These are phyloP conservation scores for Eupristina koningsbergeri DNA, from an alignment of 1,140 invertebrate genomes.

Conservation along the genomic window DNA sequence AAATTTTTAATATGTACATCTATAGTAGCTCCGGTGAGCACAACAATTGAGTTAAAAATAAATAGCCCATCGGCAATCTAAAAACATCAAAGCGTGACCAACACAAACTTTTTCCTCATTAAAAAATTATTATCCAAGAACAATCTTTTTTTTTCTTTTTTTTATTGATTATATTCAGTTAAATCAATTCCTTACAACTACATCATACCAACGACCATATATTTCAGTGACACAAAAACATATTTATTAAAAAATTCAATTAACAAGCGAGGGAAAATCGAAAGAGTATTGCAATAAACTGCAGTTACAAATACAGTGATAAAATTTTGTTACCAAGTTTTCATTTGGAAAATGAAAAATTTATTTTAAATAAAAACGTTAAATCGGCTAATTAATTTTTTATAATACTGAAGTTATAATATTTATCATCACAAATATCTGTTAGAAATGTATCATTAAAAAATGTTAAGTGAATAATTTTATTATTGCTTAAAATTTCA, in stretches of 20 bases:
- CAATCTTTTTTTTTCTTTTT: too few relatives aligned
- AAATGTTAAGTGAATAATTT: too few relatives aligned
- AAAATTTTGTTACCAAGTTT: not conserved
- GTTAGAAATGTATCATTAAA: too few relatives aligned
- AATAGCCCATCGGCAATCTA: not conserved
- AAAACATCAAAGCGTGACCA: not conserved
- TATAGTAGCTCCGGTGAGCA: too few relatives aligned
- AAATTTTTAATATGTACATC: too few relatives aligned
- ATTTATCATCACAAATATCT: not conserved
- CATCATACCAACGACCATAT: too few relatives aligned
- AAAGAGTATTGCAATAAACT: too few relatives aligned
- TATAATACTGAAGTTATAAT: not conserved
- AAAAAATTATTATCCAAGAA: not conserved
- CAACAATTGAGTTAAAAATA: not conserved
- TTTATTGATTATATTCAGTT: not conserved
- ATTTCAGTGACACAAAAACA: not conserved
- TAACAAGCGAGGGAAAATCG: not conserved
- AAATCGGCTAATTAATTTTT: not conserved
- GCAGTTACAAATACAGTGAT: too few relatives aligned
- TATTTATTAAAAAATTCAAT: not conserved
- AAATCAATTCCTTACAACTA: not conserved
- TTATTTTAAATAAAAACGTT: too few relatives aligned
- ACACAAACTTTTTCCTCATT: not conserved
- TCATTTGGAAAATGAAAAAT: not conserved
- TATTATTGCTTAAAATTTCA: too few relatives aligned